Conservation (phyloP, 2,113 vertebrate species). For the Crotophaga sulcirostris region DNA sequence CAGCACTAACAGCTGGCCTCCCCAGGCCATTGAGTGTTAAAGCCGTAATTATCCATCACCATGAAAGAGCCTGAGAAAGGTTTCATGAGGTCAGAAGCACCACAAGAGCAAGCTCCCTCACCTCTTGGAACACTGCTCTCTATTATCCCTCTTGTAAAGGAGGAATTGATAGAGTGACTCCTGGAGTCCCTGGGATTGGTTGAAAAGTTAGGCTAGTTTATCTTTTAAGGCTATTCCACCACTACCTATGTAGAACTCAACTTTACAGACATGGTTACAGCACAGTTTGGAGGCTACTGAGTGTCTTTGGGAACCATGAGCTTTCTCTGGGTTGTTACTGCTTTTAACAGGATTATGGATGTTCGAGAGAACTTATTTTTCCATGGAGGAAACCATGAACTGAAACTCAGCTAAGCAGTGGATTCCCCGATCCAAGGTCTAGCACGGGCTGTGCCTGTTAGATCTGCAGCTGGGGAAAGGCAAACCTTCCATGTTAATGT, state of each 20-base stretch:
- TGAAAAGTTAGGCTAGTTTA: not conserved
- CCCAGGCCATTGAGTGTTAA: not conserved
- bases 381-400: not conserved
- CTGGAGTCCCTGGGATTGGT: not conserved
- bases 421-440: not conserved
- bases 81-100: not conserved
- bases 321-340: not conserved
- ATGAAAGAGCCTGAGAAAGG: not conserved
- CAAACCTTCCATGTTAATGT: not conserved
- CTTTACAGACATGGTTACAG: not conserved
- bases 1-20: not conserved
- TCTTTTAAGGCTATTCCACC: not conserved
- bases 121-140: not conserved
- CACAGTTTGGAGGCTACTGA: not conserved
- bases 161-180: not conserved
- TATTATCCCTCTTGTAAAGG: not conserved
- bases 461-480: not conserved
- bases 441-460: not conserved
- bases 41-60: not conserved
- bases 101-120: not conserved
- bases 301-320: not conserved
- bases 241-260: not conserved
- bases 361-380: not conserved
- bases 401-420: not conserved
- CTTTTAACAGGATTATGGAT: not conserved